Evolutionary conservation across 2,888 invertebrate genomes (phyloP).

Genomic region (Caenorhabditis sinica): DNA sequence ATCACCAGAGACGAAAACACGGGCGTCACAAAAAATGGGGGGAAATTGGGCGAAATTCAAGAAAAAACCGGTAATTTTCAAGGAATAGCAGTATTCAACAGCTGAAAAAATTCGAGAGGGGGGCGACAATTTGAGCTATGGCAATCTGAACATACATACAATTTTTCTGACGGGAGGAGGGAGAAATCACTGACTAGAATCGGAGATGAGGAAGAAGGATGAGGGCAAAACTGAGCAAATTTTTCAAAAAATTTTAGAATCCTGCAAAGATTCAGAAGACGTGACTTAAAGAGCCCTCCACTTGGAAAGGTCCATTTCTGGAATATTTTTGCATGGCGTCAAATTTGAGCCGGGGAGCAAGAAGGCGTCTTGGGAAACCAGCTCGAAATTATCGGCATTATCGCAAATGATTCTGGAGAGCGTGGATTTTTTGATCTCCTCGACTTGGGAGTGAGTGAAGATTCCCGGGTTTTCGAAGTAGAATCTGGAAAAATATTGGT

Average conservation of each 20-base stretch:
- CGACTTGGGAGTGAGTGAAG: constrained; percentile 87
- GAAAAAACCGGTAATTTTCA: constrained; percentile 46
- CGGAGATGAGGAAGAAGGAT: constrained; percentile 26
- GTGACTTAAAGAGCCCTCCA: constrained; percentile 80
- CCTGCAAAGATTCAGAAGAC: too few species aligned
- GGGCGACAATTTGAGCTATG: constrained; percentile 35
- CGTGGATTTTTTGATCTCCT: constrained; percentile 91
- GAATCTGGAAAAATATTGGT: constrained; percentile 82
- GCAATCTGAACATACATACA: constrained; percentile 62
- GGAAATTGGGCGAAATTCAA: not conserved
- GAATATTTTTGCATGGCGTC: constrained; percentile 78
- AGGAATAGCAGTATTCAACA: not conserved
- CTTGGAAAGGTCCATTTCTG: constrained; percentile 79
- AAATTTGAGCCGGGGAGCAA: constrained; percentile 73
- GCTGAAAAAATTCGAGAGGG: constrained; percentile 2
- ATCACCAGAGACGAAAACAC: too few species aligned
- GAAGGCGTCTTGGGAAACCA: constrained; percentile 76
- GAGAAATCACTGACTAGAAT: constrained; percentile 54
- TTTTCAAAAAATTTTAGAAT: not conserved
- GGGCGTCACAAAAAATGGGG: not conserved
- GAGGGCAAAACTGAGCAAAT: constrained; percentile 15
- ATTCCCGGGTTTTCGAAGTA: constrained; percentile 85
- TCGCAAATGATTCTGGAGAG: constrained; percentile 92
- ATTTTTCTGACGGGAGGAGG: not conserved
- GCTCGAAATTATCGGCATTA: constrained; percentile 86